Evolutionary conservation across 2,113 vertebrate genomes (phyloP).

Genomic region (Terrapene triunguis): DNA sequence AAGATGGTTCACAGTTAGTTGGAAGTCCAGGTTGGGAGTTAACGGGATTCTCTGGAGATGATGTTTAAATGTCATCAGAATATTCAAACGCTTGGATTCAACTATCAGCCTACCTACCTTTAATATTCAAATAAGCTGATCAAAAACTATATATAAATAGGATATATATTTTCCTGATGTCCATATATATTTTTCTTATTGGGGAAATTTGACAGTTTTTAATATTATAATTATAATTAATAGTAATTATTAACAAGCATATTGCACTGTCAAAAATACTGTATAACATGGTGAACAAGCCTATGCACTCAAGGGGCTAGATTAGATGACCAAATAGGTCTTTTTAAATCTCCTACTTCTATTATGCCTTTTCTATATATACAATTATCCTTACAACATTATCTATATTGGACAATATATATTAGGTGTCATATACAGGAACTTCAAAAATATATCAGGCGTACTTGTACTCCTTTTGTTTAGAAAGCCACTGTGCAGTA

Average conservation of each 20-base stretch:
- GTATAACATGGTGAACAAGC: not conserved
- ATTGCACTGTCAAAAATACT: not conserved
- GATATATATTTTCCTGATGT: not conserved
- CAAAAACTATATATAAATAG: not conserved
- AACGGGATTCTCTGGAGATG: not conserved
- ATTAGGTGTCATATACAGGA: not conserved
- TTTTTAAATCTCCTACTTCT: not conserved
- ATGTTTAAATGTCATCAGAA: not conserved
- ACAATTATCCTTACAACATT: not conserved
- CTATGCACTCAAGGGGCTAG: not conserved
- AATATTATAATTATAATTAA: not conserved
- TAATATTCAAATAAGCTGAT: not conserved
- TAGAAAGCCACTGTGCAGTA: not conserved
- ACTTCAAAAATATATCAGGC: not conserved
- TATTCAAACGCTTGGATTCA: not conserved
- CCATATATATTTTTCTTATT: not conserved
- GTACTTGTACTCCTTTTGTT: not conserved
- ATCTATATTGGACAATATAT: accelerated
- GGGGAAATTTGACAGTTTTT: not conserved
- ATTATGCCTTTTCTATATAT: not conserved
- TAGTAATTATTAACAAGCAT: not conserved
- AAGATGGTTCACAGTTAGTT: not conserved
- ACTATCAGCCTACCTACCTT: not conserved
- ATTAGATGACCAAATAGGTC: not conserved
- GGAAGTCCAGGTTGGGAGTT: not conserved